Percentiles rank a stretch among this genome's conserved stretches.
Conservation (phyloP, 2,888 invertebrate species). For the Pseudoips prasinana region DNA sequence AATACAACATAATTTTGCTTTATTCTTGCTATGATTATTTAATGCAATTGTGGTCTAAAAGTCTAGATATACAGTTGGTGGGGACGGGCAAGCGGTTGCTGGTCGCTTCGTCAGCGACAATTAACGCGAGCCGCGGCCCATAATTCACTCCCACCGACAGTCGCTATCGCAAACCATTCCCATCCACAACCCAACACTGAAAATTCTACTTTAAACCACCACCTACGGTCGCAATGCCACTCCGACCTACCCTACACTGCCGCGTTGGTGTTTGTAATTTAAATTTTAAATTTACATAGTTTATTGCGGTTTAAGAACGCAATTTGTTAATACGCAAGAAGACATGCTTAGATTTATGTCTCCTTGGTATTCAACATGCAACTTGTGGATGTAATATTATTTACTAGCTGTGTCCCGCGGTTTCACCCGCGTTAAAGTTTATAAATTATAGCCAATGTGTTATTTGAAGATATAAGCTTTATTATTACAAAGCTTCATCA, state of each 20-base stretch:
- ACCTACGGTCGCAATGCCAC: conserved; percentile 38
- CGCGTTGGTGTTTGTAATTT: conserved; percentile 63
- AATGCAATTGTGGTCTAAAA: conserved; percentile 18
- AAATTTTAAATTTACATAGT: conserved; percentile 72
- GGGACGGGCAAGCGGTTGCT: conserved; percentile 21
- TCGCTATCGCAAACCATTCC: conserved; percentile 44
- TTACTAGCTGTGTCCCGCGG: no score
- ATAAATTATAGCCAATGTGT: no score
- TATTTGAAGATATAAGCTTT: no score
- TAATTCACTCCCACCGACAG: conserved; percentile 58
- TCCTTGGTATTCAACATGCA: conserved; percentile 34
- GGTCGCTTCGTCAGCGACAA: conserved; percentile 55
- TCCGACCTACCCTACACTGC: conserved; percentile 36
- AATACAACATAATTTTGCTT: background rate
- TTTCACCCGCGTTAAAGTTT: no score
- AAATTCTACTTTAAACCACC: conserved; percentile 56
- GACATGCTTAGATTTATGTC: conserved; percentile 50
- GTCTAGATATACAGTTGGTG: conserved; percentile 33
- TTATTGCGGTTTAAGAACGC: conserved; percentile 69
- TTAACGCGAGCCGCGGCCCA: conserved; percentile 55
- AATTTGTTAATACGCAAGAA: conserved; percentile 63
- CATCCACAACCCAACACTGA: conserved; percentile 41
- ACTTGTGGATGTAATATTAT: no score
- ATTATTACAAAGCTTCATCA: no score
- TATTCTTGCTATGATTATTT: conserved; percentile 1